These are phyloP conservation scores for Amphiprion percula DNA, from an alignment of 2,113 vertebrate genomes.

Conservation along the genomic window DNA sequence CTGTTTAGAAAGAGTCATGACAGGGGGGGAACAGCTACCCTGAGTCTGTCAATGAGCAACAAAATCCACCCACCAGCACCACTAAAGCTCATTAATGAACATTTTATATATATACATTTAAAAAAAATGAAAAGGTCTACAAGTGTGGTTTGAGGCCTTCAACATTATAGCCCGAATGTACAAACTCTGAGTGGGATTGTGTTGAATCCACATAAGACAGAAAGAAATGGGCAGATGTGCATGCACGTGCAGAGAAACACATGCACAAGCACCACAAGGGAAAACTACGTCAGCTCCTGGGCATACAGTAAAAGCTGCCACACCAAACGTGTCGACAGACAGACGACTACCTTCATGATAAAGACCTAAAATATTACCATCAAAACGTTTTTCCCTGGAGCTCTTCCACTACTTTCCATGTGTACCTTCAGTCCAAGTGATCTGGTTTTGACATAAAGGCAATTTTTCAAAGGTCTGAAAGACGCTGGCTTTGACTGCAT, in stretches of 20 bases:
- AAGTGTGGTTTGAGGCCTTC: neutral
- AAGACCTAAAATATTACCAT: conserved; percentile 70
- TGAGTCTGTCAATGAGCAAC: neutral
- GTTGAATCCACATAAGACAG: conserved; percentile 13
- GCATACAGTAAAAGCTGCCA: conserved; percentile 41
- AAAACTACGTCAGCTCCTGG: conserved; percentile 68
- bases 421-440: conserved; percentile 51
- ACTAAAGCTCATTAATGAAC: neutral
- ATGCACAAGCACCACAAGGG: conserved; percentile 47
- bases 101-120: neutral
- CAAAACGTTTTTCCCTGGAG: conserved; percentile 54
- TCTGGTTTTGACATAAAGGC: conserved; percentile 73
- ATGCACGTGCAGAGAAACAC: neutral
- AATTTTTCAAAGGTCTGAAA: conserved; percentile 69
- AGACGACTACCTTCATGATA: conserved; percentile 69
- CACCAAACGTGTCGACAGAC: conserved; percentile 68
- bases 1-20: no score
- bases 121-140: neutral
- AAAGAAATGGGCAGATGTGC: conserved; percentile 30
- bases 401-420: conserved; percentile 65
- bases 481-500: conserved; percentile 61
- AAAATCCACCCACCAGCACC: neutral
- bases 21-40: no score
- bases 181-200: conserved; percentile 20
- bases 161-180: neutral